phyloP scores from a whole-genome alignment of 2,113 vertebrate species.

The Lamprotornis superbus region DNA sequence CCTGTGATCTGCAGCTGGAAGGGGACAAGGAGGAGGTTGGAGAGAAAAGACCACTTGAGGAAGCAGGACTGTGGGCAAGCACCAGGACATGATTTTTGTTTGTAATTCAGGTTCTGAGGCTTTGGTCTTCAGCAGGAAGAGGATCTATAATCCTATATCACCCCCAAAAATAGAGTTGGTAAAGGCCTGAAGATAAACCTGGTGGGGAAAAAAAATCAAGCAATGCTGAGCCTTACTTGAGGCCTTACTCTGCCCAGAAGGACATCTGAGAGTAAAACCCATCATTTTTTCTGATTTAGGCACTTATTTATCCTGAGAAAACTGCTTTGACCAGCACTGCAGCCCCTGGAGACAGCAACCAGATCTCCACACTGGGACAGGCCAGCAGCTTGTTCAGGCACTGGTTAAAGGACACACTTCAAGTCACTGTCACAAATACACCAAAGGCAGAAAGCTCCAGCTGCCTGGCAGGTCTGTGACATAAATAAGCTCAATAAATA shows the following conservation, averaged over 20 bases:
- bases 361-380: neutral
- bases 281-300: neutral
- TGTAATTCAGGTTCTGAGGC: neutral
- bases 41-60: neutral
- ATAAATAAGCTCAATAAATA: neutral
- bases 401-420: neutral
- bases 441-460: neutral
- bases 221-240: neutral
- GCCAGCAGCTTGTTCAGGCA: neutral
- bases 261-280: neutral
- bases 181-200: neutral
- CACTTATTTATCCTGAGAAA: neutral
- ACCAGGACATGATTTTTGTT: neutral
- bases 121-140: neutral
- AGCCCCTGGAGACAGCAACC: neutral
- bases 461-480: neutral
- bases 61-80: neutral
- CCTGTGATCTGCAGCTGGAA: neutral
- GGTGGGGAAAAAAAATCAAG: neutral
- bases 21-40: neutral
- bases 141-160: neutral
- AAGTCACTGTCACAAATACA: neutral
- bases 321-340: neutral
- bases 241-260: neutral
- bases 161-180: neutral